Percentiles rank a stretch among this genome's conserved stretches.
phyloP scores from a whole-genome alignment of 2,113 vertebrate species.

The Scolopax mira region DNA sequence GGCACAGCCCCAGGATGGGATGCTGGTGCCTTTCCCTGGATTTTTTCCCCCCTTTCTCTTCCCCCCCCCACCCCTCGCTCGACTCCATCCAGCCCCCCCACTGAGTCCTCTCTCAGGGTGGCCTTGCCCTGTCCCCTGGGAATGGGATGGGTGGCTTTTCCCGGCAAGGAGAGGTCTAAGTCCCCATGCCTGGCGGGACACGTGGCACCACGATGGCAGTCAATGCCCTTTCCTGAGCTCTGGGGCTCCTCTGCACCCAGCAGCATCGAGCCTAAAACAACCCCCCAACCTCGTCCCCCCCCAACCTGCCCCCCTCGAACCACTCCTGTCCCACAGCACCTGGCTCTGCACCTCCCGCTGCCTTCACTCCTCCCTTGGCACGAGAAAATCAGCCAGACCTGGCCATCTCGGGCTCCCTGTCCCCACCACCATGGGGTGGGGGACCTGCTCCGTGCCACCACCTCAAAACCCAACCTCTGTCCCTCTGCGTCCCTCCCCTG shows the following conservation, averaged over 20 bases:
- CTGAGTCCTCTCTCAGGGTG: accelerated
- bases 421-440: background rate
- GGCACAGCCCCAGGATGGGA: background rate
- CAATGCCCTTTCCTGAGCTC: background rate
- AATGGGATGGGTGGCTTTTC: background rate
- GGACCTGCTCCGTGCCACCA: background rate
- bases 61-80: background rate
- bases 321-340: background rate
- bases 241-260: background rate
- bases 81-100: background rate
- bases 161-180: background rate
- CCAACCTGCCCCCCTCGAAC: background rate
- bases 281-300: background rate
- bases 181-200: background rate
- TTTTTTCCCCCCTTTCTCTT: background rate
- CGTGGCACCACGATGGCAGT: background rate
- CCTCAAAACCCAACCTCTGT: background rate
- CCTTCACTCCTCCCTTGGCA: background rate
- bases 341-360: background rate
- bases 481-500: background rate
- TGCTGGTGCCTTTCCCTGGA: background rate
- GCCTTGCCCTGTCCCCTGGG: background rate
- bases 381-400: background rate
- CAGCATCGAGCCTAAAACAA: background rate
- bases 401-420: background rate